A percentile compares a stretch with the other conserved stretches of the same genome.
phyloP scores from a whole-genome alignment of 2,888 invertebrate species.

The Plagodis pulveraria region DNA sequence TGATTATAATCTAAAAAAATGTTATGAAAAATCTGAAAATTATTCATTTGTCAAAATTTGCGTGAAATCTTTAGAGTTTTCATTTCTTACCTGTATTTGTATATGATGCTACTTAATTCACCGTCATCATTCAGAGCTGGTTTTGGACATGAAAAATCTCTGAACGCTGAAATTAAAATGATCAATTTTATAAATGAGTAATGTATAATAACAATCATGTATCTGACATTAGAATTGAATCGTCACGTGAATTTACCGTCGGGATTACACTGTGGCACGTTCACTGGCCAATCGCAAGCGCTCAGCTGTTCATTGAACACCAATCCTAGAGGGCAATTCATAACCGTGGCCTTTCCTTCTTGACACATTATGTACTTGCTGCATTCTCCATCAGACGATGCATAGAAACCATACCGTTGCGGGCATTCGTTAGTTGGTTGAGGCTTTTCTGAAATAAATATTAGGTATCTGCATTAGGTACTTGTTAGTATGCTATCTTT shows the following conservation, averaged over 20 bases:
- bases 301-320: constrained; percentile 54
- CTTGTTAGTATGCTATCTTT: too few species aligned
- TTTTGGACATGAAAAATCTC: constrained; percentile 56
- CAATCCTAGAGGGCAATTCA: constrained; percentile 64
- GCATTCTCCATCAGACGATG: constrained; percentile 55
- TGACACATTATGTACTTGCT: constrained; percentile 62
- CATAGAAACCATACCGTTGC: constrained; percentile 54
- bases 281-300: constrained; percentile 66
- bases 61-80: background rate
- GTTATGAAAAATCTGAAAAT: too few species aligned
- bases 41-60: too few species aligned
- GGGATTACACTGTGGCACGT: constrained; percentile 63
- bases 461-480: too few species aligned
- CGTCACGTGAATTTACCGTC: constrained; percentile 44
- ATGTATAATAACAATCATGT: too few species aligned
- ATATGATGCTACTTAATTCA: constrained; percentile 11
- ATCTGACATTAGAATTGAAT: background rate
- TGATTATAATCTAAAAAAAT: too few species aligned
- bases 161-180: constrained; percentile 46
- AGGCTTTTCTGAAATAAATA: constrained; percentile 16
- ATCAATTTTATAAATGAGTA: background rate
- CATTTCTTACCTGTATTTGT: constrained; percentile 50
- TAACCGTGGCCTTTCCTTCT: constrained; percentile 54
- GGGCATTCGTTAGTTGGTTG: constrained; percentile 43
- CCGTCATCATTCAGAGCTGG: constrained; percentile 44